These are phyloP conservation scores for Heliconius hortense DNA, from an alignment of 2,888 invertebrate genomes.

Conservation along the genomic window DNA sequence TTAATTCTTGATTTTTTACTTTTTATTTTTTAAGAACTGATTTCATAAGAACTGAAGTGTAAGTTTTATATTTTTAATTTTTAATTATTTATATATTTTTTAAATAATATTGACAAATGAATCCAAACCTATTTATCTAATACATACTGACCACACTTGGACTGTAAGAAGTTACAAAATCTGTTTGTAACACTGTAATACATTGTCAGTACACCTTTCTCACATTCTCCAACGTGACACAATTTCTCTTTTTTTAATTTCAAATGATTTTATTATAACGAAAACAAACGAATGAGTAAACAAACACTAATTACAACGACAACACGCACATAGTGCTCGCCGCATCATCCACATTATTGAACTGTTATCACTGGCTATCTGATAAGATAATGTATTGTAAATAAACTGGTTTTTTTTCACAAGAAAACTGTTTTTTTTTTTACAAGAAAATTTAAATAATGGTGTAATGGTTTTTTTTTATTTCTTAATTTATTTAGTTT, in stretches of 20 bases:
- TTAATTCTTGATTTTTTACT: too few relatives aligned
- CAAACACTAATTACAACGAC: constrained; percentile 9
- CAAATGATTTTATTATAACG: too few relatives aligned
- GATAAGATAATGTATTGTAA: constrained; percentile 21
- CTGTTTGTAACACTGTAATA: background rate
- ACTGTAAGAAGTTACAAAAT: background rate
- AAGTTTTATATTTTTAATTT: too few relatives aligned
- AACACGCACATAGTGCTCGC: background rate
- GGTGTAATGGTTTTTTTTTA: too few relatives aligned
- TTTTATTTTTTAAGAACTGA: too few relatives aligned
- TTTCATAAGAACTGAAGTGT: too few relatives aligned
- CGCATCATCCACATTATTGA: constrained; percentile 35
- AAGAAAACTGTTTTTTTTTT: background rate
- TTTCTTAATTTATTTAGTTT: background rate
- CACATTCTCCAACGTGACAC: background rate
- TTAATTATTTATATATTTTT: too few relatives aligned
- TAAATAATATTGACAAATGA: too few relatives aligned
- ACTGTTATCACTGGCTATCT: constrained; percentile 42
- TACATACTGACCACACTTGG: background rate
- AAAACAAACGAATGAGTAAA: constrained; percentile 11
- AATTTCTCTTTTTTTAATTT: too few relatives aligned
- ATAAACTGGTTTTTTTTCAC: background rate
- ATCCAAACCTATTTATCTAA: too few relatives aligned
- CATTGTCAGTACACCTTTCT: background rate
- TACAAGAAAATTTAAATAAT: background rate